A percentile compares a stretch with the other conserved stretches of the same genome.
Conservation (phyloP, 2,888 invertebrate species). For the Meandrusa payeni region DNA sequence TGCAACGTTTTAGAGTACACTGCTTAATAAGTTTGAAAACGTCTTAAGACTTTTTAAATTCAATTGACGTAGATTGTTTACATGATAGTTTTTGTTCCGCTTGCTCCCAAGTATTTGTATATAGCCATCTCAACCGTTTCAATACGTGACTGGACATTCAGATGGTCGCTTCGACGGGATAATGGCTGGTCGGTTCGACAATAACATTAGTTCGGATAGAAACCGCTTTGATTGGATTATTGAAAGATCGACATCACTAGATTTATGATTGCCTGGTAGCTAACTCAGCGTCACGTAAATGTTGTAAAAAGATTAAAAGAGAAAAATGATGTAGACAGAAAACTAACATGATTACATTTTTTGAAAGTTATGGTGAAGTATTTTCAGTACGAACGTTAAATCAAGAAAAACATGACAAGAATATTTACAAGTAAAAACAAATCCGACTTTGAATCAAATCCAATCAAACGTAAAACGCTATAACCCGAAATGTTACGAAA, state of each 20-base stretch:
- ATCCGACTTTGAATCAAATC: too few species aligned
- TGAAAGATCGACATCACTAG: constrained; percentile 66
- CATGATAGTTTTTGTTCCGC: constrained; percentile 44
- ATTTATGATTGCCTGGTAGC: constrained; percentile 46
- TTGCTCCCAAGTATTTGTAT: constrained; percentile 33
- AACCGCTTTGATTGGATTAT: constrained; percentile 72
- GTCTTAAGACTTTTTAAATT: constrained; percentile 34
- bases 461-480: too few species aligned
- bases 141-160: constrained; percentile 71
- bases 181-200: constrained; percentile 70
- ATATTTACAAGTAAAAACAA: too few species aligned
- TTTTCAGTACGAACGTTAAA: too few species aligned
- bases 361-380: too few species aligned
- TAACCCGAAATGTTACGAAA: too few species aligned
- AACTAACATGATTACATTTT: too few species aligned
- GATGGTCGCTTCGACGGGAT: constrained; percentile 61
- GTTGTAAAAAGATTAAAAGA: constrained; percentile 11
- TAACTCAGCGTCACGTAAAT: constrained; percentile 17
- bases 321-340: too few species aligned
- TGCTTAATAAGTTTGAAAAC: constrained; percentile 29
- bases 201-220: constrained; percentile 70
- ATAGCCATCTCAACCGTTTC: constrained; percentile 35
- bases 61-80: constrained; percentile 48
- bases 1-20: constrained; percentile 27
- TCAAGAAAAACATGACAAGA: too few species aligned